These are phyloP conservation scores for Eulemur rubriventer DNA, from an alignment of 2,797 vertebrate genomes.

Conservation along the genomic window DNA sequence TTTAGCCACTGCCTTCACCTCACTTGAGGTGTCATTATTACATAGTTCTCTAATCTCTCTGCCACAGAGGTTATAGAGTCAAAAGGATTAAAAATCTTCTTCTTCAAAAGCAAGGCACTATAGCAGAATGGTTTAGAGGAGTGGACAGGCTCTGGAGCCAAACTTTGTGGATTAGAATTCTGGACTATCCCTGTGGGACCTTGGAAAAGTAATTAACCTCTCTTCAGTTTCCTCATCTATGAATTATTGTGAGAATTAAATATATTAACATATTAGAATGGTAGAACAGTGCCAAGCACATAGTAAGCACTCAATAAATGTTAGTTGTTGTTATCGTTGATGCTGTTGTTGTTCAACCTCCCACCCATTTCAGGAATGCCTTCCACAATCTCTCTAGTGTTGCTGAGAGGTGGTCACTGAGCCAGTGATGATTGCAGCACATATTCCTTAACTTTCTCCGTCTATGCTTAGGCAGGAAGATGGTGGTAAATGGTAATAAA, in stretches of 20 bases:
- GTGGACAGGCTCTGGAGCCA: constrained; percentile 6
- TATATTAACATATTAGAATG: background rate
- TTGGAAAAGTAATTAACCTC: background rate
- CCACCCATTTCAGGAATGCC: background rate
- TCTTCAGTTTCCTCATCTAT: background rate
- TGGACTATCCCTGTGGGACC: background rate
- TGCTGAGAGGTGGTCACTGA: background rate
- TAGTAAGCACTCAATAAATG: background rate
- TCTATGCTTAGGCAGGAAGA: background rate
- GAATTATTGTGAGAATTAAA: constrained; percentile 5
- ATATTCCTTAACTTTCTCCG: background rate
- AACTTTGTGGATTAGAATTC: background rate
- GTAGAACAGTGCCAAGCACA: background rate
- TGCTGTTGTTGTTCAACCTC: background rate
- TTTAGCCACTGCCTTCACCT: background rate
- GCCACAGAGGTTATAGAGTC: background rate
- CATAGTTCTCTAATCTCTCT: background rate
- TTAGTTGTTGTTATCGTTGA: background rate
- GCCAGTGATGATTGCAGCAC: background rate
- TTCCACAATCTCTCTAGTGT: background rate
- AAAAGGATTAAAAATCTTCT: background rate
- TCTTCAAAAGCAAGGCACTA: constrained; percentile 1
- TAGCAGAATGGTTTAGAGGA: background rate
- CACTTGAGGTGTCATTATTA: background rate
- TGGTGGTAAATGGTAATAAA: background rate